Conservation (phyloP, 2,113 vertebrate genomes). For the cattle (Bos taurus) region ARS-UCD2.0 NC_037357.1:135203501-135204000, state of each 20-base stretch:
- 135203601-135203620: no score
- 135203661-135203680: no score
- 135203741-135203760: not conserved
- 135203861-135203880: not conserved
- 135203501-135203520: no score
- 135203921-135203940: no score
- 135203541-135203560: no score
- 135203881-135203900: not conserved
- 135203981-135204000: not conserved
- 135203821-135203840: not conserved
- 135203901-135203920: not conserved
- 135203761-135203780: not conserved
- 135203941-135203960: not conserved
- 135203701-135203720: not conserved
- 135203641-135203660: no score
- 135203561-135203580: no score
- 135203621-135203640: no score
- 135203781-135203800: not conserved
- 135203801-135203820: not conserved
- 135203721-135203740: not conserved
- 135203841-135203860: not conserved
- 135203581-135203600: no score
- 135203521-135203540: no score
- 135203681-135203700: not conserved
- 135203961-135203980: fast-evolving